phyloP scores from a whole-genome alignment of 2,113 vertebrate genomes.

The Actenoides hombroni region DNA sequence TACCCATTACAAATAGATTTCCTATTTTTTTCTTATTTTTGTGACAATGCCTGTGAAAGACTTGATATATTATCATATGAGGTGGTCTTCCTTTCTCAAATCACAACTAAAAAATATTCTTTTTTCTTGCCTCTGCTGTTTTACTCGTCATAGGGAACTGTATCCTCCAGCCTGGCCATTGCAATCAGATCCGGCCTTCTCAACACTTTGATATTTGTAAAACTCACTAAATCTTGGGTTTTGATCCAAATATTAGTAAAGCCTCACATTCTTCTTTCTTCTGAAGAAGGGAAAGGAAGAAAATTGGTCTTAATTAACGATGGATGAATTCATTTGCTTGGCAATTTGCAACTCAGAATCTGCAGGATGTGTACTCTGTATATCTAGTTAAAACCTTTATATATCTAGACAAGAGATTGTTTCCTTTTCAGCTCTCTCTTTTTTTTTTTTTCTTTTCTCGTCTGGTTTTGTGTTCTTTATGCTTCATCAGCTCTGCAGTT shows the following conservation, averaged over 20 bases:
- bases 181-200: not conserved
- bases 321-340: not conserved
- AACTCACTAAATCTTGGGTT: not conserved
- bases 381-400: not conserved
- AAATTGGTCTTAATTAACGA: not conserved
- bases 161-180: not conserved
- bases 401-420: not conserved
- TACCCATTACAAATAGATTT: not conserved
- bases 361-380: not conserved
- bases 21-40: not conserved
- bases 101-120: not conserved
- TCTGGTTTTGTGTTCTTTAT: not conserved
- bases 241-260: not conserved
- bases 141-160: not conserved
- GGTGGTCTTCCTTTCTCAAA: not conserved
- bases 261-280: not conserved
- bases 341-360: not conserved
- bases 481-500: not conserved
- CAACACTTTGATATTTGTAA: not conserved
- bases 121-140: not conserved
- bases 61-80: not conserved
- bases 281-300: not conserved
- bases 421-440: not conserved
- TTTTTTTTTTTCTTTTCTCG: not conserved
- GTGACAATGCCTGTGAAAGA: not conserved